Evolutionary conservation across 2,888 invertebrate species (phyloP).

Genomic region (Ephialtes manifestator): DNA sequence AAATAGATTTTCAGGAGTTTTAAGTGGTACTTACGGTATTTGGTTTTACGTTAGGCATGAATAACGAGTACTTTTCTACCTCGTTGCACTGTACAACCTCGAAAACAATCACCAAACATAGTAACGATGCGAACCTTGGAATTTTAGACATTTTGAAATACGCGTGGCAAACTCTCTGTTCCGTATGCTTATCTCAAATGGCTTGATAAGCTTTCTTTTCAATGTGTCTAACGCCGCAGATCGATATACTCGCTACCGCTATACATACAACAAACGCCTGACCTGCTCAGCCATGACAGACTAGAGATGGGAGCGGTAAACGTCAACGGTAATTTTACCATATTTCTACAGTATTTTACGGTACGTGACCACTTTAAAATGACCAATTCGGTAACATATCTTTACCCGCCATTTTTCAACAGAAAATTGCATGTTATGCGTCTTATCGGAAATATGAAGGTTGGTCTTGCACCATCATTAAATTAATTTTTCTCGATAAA

Average conservation of each 20-base stretch:
- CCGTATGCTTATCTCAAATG: slow-evolving; percentile 10
- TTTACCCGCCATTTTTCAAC: too few relatives aligned
- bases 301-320: too few relatives aligned
- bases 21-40: slow-evolving; percentile 89
- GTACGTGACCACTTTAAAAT: too few relatives aligned
- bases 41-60: slow-evolving; percentile 94
- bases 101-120: slow-evolving; percentile 61
- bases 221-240: slow-evolving; percentile 12
- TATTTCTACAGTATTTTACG: too few relatives aligned
- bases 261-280: neutral
- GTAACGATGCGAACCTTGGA: neutral
- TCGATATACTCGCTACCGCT: slow-evolving; percentile 17
- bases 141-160: slow-evolving; percentile 19
- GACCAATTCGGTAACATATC: too few relatives aligned
- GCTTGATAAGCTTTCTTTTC: neutral
- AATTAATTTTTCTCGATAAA: too few relatives aligned
- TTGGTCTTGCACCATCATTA: too few relatives aligned
- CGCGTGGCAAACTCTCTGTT: neutral
- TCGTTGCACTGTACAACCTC: slow-evolving; percentile 74
- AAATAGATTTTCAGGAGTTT: slow-evolving; percentile 17
- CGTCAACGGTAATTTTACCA: too few relatives aligned
- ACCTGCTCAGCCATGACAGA: too few relatives aligned
- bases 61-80: slow-evolving; percentile 89
- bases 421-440: too few relatives aligned
- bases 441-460: too few relatives aligned